Evolutionary conservation across 2,888 invertebrate species (phyloP), one percentile per base, ranked within the genome.

Genomic region (Netelia inedita): DNA sequence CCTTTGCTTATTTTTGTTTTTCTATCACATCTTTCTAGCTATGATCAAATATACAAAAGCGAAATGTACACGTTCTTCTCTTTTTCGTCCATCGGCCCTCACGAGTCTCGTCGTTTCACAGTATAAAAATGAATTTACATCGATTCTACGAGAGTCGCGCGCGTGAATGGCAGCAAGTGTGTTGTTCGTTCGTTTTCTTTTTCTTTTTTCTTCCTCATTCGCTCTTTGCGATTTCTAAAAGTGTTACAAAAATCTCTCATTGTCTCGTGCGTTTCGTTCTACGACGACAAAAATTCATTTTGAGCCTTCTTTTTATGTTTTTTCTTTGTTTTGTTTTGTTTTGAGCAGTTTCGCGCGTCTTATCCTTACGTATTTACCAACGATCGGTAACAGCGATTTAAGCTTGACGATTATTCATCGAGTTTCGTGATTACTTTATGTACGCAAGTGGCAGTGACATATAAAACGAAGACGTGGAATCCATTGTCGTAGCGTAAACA

Each of bases 61-160:
- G 86, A 83, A 85, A 76, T 89, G 81, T 75, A 78, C 88, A 89
- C 73, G 65, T 19, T 53, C 9, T 83, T 46, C 55, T 63, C 65
- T 81, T 72, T 69, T 55, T 78, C 74, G 79, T 69, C 61, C 75
- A 35, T 74, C 85, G 87, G 87, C 86, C 85, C 86, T 89, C 87
- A 81, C 88, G 86, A 83, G 79, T 82, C 61, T 83, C 86, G 87
- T 83, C 84, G 83, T 83, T 85, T 59, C 35, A 59, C 41, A 79
- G 86, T 87, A 88, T 83, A 89, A 89, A 87, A 83, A 84, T 73
- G 85, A 87, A 88, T 90, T 90, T 87, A 55, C 71, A 73, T 72
- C 66, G 61, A 76, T 76, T 73, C 59, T 14, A 50, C 53, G 76
- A 78, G 71, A 84, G 68, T 55, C 73, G 50, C 84, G 80, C 55